Evolutionary conservation across 2,113 vertebrate genomes (phyloP).

Genomic region (Toxotes chatareus): DNA sequence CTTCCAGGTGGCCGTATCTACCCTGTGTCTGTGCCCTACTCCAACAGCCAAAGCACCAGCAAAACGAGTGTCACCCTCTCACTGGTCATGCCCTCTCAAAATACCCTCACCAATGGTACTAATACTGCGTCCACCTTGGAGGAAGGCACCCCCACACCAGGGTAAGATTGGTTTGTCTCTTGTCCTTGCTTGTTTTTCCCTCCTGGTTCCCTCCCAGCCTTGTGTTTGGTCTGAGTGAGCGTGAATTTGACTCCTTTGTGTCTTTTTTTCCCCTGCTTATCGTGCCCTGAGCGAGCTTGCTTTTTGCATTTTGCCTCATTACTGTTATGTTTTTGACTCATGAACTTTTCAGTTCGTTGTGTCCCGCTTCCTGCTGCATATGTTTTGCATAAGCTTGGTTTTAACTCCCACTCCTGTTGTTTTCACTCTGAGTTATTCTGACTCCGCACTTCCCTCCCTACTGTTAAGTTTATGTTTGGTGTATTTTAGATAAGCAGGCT

Average conservation of each 20-base stretch:
- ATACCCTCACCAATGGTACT: slow-evolving; percentile 96
- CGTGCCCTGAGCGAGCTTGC: neutral
- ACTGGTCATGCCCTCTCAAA: slow-evolving; percentile 97
- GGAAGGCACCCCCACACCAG: slow-evolving; percentile 91
- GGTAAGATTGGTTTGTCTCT: slow-evolving; percentile 62
- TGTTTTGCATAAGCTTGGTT: neutral
- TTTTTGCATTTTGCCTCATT: neutral
- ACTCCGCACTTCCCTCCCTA: neutral
- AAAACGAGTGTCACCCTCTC: slow-evolving; percentile 98
- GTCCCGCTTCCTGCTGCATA: neutral
- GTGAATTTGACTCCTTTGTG: neutral
- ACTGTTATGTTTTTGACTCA: neutral
- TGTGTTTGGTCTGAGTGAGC: slow-evolving; percentile 41
- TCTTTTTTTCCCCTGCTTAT: neutral
- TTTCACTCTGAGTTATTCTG: neutral
- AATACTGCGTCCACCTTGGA: slow-evolving; percentile 94
- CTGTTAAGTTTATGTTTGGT: slow-evolving; percentile 34
- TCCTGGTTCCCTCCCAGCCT: neutral
- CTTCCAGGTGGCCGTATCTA: slow-evolving; percentile 92
- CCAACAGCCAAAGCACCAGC: slow-evolving; percentile 95
- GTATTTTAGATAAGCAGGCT: slow-evolving; percentile 50
- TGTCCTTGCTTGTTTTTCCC: neutral
- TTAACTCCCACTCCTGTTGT: neutral
- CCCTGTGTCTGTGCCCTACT: slow-evolving; percentile 97
- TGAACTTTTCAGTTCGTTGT: neutral